Base-by-base conservation (phyloP, 2,797 vertebrate species). In the Alcedo atthis region DNA sequence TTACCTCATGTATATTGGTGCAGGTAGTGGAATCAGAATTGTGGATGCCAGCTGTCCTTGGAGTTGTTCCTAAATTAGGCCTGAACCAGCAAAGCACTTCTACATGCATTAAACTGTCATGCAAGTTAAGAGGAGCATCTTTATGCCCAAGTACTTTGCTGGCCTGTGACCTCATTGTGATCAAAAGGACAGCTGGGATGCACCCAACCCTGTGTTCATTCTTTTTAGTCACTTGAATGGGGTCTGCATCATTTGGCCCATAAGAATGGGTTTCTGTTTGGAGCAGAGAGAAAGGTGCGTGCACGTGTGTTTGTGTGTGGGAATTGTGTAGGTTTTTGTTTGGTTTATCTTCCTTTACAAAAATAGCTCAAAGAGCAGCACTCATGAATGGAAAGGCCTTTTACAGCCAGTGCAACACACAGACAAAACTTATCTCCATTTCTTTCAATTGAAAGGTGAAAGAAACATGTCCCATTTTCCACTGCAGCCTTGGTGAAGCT, bases 1-100 rank as follows among this genome's bases (percentile, higher is more conserved):
- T 96, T 96, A 96, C 93, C 95, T 96, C 94, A 92, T 91, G n/a
- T 85, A 33, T 82, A 53, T 93, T 92, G 90, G 88, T 91, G 91
- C 88, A 96, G 55, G 73, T 94, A 79, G 66, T 81, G 79, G 69
- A 90, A 85, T 89, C 66, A 58, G 40, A 58, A 43, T 85, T 0
- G 0, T 79, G 54, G 48, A 70, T 85, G 85, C 59, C 69, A 83
- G 55, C 69, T 89, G 90, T 66, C 53, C 76, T 89, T 87, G 45
- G 88, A 93, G 33, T 28, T 67, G 48, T 82, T 90, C 64, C 62
- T 73, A 62, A 53, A 85, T 62, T 73, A 85, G 71, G 43, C 30
- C 33, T 45, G 40, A 90, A 81, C 35, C 79, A 75, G 81, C 58
- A 87, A 87, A 92, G 66, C 62, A 78, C 45, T 92, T 82, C 49